phyloP scores from a whole-genome alignment of 2,888 invertebrate genomes.

The Trichacis sp. region DNA sequence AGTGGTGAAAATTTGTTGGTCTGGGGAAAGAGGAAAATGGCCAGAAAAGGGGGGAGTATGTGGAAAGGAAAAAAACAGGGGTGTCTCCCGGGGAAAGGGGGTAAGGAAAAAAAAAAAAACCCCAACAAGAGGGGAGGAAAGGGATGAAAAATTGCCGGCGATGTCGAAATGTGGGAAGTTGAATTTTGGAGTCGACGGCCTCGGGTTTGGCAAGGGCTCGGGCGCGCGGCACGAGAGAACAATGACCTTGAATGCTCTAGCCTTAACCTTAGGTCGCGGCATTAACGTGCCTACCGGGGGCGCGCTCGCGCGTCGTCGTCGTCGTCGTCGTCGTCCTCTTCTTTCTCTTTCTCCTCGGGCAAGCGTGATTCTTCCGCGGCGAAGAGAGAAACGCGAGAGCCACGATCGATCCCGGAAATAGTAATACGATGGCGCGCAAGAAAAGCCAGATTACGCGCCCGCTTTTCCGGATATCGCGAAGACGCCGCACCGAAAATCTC shows the following conservation, averaged over 20 bases:
- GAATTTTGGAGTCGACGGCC: constrained; percentile 22
- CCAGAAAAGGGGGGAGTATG: constrained; percentile 9
- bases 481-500: no score
- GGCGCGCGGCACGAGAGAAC: constrained; percentile 36
- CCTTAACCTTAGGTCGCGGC: constrained; percentile 42
- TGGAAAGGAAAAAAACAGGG: no score
- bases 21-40: background rate
- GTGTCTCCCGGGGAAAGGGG: no score
- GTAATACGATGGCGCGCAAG: constrained; percentile 32
- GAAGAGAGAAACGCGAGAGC: no score
- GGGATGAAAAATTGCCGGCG: no score
- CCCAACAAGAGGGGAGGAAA: no score
- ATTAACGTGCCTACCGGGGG: constrained; percentile 35
- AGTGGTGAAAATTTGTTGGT: no score
- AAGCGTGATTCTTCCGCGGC: constrained; percentile 24
- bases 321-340: constrained; percentile 9
- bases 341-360: background rate
- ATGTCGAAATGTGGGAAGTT: no score
- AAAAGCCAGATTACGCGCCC: constrained; percentile 32
- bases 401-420: constrained; percentile 40
- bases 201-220: constrained; percentile 25
- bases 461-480: constrained; percentile 36
- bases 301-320: constrained; percentile 4
- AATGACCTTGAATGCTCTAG: constrained; percentile 43
- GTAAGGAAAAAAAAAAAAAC: no score